Evolutionary conservation across 1,140 invertebrate species (phyloP).

Genomic region (Drosophila parvula): DNA sequence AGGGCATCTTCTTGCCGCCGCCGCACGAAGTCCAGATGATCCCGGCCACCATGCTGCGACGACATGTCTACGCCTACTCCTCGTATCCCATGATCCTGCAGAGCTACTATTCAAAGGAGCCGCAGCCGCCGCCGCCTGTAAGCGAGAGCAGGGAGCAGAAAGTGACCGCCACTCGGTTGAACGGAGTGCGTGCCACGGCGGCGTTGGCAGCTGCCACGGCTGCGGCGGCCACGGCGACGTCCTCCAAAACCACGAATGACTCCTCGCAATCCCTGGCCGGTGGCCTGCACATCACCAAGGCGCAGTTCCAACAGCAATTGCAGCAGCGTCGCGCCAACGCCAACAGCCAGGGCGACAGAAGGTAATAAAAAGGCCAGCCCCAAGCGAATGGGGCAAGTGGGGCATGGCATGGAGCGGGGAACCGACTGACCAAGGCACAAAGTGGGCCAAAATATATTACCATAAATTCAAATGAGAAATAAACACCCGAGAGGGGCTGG

Average conservation of each 20-base stretch:
- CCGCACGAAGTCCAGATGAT: slow-evolving; percentile 89
- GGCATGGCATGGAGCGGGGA: not conserved
- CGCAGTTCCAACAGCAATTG: slow-evolving; percentile 79
- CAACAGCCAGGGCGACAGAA: slow-evolving; percentile 61
- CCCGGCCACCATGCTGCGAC: slow-evolving; percentile 68
- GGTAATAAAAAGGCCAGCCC: slow-evolving; percentile 65
- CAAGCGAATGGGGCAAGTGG: not conserved
- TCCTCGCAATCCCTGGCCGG: slow-evolving; percentile 57
- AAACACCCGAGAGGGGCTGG: slow-evolving; percentile 1
- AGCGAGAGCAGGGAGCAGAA: slow-evolving; percentile 45
- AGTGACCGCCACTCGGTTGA: slow-evolving; percentile 55
- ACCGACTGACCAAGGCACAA: slow-evolving; percentile 13
- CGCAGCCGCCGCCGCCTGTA: not conserved
- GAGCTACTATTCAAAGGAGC: slow-evolving; percentile 57
- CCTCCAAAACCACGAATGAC: slow-evolving; percentile 52
- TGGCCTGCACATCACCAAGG: slow-evolving; percentile 75
- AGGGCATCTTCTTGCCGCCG: slow-evolving; percentile 90
- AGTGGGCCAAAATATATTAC: slow-evolving; percentile 67
- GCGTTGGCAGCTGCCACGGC: slow-evolving; percentile 38
- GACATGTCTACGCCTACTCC: slow-evolving; percentile 80
- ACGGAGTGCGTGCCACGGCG: slow-evolving; percentile 66
- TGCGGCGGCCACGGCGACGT: slow-evolving; percentile 10
- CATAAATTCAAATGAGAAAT: slow-evolving; percentile 66
- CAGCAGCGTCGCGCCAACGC: slow-evolving; percentile 63
- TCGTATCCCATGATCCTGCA: slow-evolving; percentile 78